These are phyloP conservation scores for Ptilonorhynchus violaceus DNA, from an alignment of 2,113 vertebrate species.

Conservation along the genomic window DNA sequence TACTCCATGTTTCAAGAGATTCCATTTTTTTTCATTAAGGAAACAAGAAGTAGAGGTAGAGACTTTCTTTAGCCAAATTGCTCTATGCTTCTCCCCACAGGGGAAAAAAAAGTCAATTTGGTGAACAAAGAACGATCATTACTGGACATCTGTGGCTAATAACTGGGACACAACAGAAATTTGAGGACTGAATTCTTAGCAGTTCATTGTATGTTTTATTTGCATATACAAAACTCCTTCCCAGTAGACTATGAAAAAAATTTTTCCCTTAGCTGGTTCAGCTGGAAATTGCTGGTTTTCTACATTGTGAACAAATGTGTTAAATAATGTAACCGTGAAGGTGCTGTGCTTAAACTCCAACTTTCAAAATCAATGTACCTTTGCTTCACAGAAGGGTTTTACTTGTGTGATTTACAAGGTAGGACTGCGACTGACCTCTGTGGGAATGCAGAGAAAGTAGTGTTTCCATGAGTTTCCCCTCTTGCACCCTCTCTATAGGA, in stretches of 20 bases:
- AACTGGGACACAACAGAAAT: neutral
- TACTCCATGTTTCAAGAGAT: slow-evolving; percentile 21
- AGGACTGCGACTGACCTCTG: neutral
- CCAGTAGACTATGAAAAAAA: neutral
- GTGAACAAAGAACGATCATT: neutral
- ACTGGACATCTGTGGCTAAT: slow-evolving; percentile 17
- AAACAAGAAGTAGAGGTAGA: slow-evolving; percentile 24
- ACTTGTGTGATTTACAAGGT: neutral
- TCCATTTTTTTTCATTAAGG: slow-evolving; percentile 34
- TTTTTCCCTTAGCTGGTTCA: neutral
- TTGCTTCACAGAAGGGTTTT: neutral
- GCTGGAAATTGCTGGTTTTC: neutral
- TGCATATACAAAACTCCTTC: neutral
- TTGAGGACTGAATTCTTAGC: neutral
- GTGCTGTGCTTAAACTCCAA: neutral
- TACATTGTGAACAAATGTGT: neutral
- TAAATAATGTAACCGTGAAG: neutral
- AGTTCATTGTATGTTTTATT: neutral
- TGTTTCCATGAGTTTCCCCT: neutral
- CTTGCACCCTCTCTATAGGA: neutral
- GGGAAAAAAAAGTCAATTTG: neutral
- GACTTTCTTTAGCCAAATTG: neutral
- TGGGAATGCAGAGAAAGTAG: neutral
- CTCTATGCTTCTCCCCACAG: neutral
- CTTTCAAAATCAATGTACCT: neutral